phyloP scores from a whole-genome alignment of 2,797 vertebrate genomes.

The Threskiornis aethiopicus region DNA sequence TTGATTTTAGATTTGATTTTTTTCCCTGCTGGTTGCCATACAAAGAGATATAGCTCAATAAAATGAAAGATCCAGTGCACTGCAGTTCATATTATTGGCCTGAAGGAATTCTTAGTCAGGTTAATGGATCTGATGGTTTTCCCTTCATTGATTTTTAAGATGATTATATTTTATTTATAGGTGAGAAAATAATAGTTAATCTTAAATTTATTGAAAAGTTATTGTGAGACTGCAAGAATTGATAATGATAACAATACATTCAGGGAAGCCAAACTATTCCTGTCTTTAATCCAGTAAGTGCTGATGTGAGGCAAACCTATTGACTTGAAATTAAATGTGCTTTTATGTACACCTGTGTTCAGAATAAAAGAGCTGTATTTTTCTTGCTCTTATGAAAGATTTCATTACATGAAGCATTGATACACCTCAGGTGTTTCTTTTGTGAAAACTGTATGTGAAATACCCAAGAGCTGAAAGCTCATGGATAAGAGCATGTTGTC shows the following conservation, averaged over 20 bases:
- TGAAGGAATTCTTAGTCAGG: conserved; percentile 85
- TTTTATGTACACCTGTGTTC: conserved; percentile 47
- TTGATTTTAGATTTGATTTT: conserved; percentile 87
- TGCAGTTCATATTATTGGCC: conserved; percentile 83
- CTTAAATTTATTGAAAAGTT: conserved; percentile 79
- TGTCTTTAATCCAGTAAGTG: conserved; percentile 64
- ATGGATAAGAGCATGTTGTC: conserved; percentile 17
- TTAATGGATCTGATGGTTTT: conserved; percentile 83
- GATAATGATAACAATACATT: conserved; percentile 72
- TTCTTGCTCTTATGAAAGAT: conserved; percentile 57
- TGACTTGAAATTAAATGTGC: conserved; percentile 72
- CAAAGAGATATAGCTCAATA: conserved; percentile 91
- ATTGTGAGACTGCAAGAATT: conserved; percentile 67
- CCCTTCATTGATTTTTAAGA: conserved; percentile 88
- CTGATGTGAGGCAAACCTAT: conserved; percentile 57
- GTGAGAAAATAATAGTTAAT: conserved; percentile 81
- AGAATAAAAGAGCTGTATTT: conserved; percentile 56
- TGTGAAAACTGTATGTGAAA: conserved; percentile 63
- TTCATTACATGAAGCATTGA: conserved; percentile 59
- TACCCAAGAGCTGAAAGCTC: conserved; percentile 43
- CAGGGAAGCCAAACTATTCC: conserved; percentile 59
- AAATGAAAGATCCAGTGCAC: conserved; percentile 82
- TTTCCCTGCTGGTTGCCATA: conserved; percentile 75
- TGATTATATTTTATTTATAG: conserved; percentile 93
- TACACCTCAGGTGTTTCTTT: conserved; percentile 69